Percentiles rank a stretch among this genome's conserved stretches.
phyloP scores from a whole-genome alignment of 2,797 vertebrate species.

The Oophaga sylvatica region DNA sequence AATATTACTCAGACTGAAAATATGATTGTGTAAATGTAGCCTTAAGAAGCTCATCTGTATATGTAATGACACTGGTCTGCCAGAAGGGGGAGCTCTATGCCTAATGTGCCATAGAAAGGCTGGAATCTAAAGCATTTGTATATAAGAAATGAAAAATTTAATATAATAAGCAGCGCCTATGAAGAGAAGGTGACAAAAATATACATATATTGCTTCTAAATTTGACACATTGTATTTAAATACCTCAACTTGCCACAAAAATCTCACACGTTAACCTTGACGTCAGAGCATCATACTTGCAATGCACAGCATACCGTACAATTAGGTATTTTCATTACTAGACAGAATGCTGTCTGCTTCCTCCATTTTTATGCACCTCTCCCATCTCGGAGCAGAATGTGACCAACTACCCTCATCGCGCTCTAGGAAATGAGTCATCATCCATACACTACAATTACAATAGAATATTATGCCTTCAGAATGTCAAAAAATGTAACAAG shows the following conservation, averaged over 20 bases:
- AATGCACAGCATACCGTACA: background rate
- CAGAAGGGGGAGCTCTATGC: constrained; percentile 39
- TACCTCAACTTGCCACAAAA: background rate
- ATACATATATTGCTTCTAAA: background rate
- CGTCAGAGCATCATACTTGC: background rate
- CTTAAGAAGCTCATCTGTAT: background rate
- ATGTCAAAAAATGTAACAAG: too few relatives aligned
- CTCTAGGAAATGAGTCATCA: background rate
- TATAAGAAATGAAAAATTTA: background rate
- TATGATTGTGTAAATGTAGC: too few relatives aligned
- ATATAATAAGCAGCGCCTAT: background rate
- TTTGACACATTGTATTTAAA: background rate
- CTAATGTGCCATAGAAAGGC: background rate
- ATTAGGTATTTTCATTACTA: background rate
- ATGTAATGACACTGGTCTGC: background rate
- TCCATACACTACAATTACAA: background rate
- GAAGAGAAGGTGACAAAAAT: background rate
- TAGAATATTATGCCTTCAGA: background rate
- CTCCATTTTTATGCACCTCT: background rate
- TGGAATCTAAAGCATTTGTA: constrained; percentile 2
- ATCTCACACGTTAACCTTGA: background rate
- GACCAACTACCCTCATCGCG: background rate
- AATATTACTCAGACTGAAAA: too few relatives aligned
- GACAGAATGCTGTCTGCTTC: background rate
- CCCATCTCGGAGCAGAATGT: background rate